Base-by-base conservation (phyloP, 2,797 vertebrate genomes). In the Rhadinocentrus ornatus region DNA sequence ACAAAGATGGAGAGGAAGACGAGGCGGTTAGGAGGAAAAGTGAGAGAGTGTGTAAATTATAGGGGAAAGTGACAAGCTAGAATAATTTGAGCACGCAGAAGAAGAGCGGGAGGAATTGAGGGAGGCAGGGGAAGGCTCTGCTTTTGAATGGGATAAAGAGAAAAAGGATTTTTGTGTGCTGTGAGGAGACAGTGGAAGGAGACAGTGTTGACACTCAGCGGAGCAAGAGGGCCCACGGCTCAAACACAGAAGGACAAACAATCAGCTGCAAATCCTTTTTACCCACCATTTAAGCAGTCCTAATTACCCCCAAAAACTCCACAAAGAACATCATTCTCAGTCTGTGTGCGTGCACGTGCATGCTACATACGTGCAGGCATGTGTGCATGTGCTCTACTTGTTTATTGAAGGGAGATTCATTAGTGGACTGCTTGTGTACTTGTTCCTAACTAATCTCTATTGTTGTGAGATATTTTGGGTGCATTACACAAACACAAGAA, bases 321-420 rank as follows among this genome's bases (percentile, higher is more conserved):
- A 87, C 89, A 91, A 91, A 91, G 86, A 84, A 90, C 87, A 64
- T 88, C 83, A 87, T 91, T 91, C 91, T 86, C 80, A 77, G 63
- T 32, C 53, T 9, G 63, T 22, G 22, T 64, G 35, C 24, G 41
- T 75, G 80, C 69, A 37, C 50, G 62, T 57, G 67, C 16, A 0
- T 2, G 22, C 3, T 77, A 75, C 83, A 65, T 61, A 73, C 13
- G 62, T 22, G 55, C 22, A 50, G 53, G 83, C 66, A 29, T 31
- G 61, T 76, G 82, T 56, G 31, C 37, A 58, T 79, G 73, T 31
- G 31, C 70, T 64, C 67, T 61, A 20, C 78, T 87, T 87, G 84
- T 88, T 89, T 88, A 85, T 71, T 78, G 82, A 82, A 73, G 83
- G 62, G 75, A 73, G 84, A 87, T 88, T 89, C 89, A 88, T 92